phyloP scores from a whole-genome alignment of 2,113 vertebrate species.

The Microtus pennsylvanicus region DNA sequence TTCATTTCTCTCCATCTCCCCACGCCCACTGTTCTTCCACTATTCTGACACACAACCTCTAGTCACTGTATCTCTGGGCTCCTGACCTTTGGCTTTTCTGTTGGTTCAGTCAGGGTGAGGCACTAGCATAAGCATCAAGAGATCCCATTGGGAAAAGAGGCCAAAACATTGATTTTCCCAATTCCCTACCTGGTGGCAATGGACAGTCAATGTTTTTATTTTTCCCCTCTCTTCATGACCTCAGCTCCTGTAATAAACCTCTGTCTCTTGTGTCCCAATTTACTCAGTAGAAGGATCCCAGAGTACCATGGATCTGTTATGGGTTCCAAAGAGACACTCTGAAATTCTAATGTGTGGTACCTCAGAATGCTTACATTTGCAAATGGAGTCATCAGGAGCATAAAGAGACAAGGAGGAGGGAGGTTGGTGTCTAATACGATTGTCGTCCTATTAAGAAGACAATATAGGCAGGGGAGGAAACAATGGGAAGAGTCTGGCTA shows the following conservation, averaged over 20 bases:
- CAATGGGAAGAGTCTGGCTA: no score
- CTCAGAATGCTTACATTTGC: neutral
- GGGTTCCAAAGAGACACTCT: neutral
- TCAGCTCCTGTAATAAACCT: neutral
- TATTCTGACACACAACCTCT: neutral
- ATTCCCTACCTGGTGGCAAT: neutral
- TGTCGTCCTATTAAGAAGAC: neutral
- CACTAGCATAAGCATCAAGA: neutral
- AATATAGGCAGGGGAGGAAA: neutral
- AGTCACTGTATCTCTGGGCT: neutral
- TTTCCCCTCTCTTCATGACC: neutral
- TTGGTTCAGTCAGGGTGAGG: neutral
- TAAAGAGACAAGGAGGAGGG: neutral
- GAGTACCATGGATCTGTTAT: neutral
- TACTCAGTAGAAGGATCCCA: neutral
- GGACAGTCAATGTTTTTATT: neutral
- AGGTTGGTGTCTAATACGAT: neutral
- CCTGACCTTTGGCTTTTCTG: neutral
- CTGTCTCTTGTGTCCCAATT: neutral
- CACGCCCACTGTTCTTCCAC: neutral
- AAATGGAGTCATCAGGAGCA: slow-evolving; percentile 8
- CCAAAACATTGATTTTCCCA: neutral
- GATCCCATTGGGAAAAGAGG: neutral
- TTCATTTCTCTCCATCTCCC: neutral
- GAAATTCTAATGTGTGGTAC: neutral